Conservation (phyloP, 2,888 invertebrate genomes). For the Chesias legatella region DNA sequence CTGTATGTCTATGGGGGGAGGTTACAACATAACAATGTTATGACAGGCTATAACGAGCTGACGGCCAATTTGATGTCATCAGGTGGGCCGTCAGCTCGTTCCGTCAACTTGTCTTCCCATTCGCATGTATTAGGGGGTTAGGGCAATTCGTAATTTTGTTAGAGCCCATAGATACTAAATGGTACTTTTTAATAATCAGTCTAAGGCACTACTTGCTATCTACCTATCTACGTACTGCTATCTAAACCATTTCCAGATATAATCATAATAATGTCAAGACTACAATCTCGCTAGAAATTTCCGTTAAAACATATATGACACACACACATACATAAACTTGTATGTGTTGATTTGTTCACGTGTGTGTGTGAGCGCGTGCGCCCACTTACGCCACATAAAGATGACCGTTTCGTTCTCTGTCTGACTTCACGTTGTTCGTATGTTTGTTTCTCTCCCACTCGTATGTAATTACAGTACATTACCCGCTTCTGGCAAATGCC, state of each 20-base stretch:
- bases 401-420: constrained; percentile 40
- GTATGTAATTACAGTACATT: constrained; percentile 55
- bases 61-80: no score
- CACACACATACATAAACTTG: constrained; percentile 23
- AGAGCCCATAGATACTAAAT: no score
- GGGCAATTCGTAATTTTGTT: no score
- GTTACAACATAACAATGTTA: no score
- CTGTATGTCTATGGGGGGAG: no score
- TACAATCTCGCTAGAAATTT: constrained; percentile 61
- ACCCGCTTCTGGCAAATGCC: constrained; percentile 40
- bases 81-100: no score
- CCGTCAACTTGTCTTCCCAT: no score
- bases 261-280: constrained; percentile 52
- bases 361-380: constrained; percentile 58
- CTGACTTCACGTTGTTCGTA: constrained; percentile 12
- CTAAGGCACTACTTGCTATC: no score
- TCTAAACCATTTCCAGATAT: constrained; percentile 39
- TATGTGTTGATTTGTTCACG: constrained; percentile 23
- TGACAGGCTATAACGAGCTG: no score
- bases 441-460: constrained; percentile 34
- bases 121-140: no score
- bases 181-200: no score
- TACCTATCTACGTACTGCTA: no score
- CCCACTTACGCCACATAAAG: constrained; percentile 54
- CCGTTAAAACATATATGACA: constrained; percentile 49